phyloP scores from a whole-genome alignment of 2,113 vertebrate genomes.

The Urocolius indicus region DNA sequence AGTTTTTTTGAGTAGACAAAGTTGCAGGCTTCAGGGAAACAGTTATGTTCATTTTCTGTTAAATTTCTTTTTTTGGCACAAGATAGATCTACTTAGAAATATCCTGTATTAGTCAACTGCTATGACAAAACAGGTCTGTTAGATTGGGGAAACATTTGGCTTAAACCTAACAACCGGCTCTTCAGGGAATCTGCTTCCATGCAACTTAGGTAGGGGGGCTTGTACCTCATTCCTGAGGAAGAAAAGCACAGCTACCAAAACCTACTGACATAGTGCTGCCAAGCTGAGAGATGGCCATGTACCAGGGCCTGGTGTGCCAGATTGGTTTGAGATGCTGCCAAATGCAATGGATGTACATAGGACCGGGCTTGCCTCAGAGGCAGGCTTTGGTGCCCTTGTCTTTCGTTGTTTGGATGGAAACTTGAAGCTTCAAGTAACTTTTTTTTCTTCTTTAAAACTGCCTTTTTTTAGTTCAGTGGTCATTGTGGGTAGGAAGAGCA shows the following conservation, averaged over 20 bases:
- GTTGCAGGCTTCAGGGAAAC: background rate
- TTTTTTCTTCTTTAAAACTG: background rate
- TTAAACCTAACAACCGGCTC: background rate
- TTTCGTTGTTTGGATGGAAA: background rate
- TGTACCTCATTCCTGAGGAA: background rate
- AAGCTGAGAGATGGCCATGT: background rate
- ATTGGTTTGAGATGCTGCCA: background rate
- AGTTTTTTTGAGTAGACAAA: background rate
- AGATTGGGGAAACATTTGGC: background rate
- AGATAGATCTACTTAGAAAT: background rate
- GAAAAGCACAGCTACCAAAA: background rate
- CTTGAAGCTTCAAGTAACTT: background rate
- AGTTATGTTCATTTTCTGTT: background rate
- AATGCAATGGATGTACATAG: fast-evolving
- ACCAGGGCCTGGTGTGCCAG: background rate
- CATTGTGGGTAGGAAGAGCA: background rate
- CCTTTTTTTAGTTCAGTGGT: constrained; percentile 14
- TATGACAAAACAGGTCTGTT: background rate
- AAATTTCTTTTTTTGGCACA: background rate
- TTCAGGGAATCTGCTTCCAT: background rate
- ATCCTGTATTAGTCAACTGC: background rate
- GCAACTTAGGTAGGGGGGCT: fast-evolving
- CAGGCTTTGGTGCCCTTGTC: background rate
- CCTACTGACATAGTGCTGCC: fast-evolving
- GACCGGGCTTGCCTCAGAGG: background rate